Evolutionary conservation across 2,113 vertebrate species (phyloP).

Genomic region (Propithecus coquereli): DNA sequence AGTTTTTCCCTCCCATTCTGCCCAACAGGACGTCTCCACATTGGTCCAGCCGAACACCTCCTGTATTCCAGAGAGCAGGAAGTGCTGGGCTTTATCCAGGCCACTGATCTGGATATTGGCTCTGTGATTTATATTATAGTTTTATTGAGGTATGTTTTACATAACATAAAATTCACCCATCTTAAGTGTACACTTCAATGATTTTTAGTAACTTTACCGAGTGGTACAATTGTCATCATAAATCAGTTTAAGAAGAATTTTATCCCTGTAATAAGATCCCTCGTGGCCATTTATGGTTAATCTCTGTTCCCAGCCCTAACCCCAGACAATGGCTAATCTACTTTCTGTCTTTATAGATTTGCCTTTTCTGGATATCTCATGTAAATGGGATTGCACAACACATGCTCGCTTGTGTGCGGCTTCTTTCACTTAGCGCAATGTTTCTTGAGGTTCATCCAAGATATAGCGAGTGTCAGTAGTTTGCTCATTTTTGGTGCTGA

Average conservation of each 20-base stretch:
- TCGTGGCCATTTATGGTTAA: neutral
- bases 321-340: neutral
- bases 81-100: neutral
- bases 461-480: neutral
- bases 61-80: neutral
- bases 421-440: neutral
- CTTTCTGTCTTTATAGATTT: neutral
- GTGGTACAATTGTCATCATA: neutral
- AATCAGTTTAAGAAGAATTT: neutral
- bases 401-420: neutral
- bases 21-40: neutral
- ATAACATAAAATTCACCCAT: neutral
- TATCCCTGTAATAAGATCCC: neutral
- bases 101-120: neutral
- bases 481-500: neutral
- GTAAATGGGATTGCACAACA: no score
- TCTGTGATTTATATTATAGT: neutral
- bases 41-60: neutral
- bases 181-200: neutral
- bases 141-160: neutral
- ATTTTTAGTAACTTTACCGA: neutral
- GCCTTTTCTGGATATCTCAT: neutral
- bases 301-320: neutral
- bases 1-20: neutral
- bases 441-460: neutral